These are phyloP conservation scores for Cerastis leucographa DNA, from an alignment of 2,888 invertebrate genomes.

Conservation along the genomic window DNA sequence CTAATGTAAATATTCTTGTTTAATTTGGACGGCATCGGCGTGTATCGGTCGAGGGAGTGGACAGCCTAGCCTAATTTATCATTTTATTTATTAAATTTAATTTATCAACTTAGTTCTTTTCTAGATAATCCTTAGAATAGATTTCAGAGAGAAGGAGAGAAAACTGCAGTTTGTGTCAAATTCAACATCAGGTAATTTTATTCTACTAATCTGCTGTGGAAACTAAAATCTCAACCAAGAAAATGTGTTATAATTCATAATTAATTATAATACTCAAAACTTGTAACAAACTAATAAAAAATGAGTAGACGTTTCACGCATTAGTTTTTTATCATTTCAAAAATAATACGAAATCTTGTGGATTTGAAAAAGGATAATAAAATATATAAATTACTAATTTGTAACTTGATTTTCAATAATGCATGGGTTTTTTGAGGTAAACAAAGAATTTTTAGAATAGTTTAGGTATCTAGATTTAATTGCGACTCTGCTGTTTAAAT, in stretches of 20 bases:
- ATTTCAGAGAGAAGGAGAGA: background rate
- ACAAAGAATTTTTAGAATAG: no score
- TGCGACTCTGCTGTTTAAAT: no score
- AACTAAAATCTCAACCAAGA: background rate
- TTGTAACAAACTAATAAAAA: background rate
- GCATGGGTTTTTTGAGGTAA: no score
- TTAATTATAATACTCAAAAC: background rate
- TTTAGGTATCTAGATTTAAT: no score
- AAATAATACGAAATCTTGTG: background rate
- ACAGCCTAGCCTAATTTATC: no score
- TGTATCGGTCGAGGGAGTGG: no score
- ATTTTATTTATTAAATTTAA: no score
- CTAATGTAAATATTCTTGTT: no score
- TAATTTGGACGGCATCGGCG: no score
- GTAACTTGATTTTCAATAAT: background rate
- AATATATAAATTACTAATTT: background rate
- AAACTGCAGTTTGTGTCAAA: background rate
- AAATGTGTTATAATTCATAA: background rate
- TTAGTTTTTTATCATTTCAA: background rate
- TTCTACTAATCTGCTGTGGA: background rate
- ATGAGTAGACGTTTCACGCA: background rate
- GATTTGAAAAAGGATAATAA: background rate
- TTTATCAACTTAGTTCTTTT: no score
- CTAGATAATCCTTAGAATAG: background rate
- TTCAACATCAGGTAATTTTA: background rate